phyloP scores from a whole-genome alignment of 2,113 vertebrate genomes.

The Psettodes erumei region DNA sequence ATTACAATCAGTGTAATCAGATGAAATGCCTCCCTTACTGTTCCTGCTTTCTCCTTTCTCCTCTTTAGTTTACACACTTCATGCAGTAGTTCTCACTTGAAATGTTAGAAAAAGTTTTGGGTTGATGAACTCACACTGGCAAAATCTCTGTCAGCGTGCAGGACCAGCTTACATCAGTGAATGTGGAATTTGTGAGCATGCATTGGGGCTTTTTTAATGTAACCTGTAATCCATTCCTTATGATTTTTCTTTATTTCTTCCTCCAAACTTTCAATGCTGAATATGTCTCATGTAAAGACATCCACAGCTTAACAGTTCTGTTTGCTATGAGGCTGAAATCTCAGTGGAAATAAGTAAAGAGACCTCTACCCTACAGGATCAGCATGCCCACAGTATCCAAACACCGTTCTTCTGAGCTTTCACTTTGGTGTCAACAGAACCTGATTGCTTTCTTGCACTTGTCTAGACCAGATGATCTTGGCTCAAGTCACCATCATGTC shows the following conservation, averaged over 20 bases:
- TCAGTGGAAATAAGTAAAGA: too few relatives aligned
- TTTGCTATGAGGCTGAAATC: too few relatives aligned
- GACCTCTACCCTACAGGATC: slow-evolving; percentile 15
- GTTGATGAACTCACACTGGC: too few relatives aligned
- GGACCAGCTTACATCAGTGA: too few relatives aligned
- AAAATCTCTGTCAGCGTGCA: too few relatives aligned
- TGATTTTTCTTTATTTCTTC: not conserved
- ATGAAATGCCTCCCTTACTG: not conserved
- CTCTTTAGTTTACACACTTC: not conserved
- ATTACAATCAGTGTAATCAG: not conserved
- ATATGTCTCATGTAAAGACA: not conserved
- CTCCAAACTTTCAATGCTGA: not conserved
- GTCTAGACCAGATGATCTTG: slow-evolving; percentile 54
- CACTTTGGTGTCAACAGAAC: slow-evolving; percentile 34
- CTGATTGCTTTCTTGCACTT: slow-evolving; percentile 52
- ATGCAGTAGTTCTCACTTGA: too few relatives aligned
- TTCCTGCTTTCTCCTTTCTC: not conserved
- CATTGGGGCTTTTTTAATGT: too few relatives aligned
- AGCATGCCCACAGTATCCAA: slow-evolving; percentile 2
- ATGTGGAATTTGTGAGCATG: not conserved
- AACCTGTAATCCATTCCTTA: not conserved
- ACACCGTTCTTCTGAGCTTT: slow-evolving; percentile 37
- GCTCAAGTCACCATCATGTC: slow-evolving; percentile 33
- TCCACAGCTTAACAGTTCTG: not conserved
- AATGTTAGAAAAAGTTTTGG: too few relatives aligned